Base-by-base conservation (phyloP, 2,113 vertebrate genomes). In the Melanerpes formicivorus region DNA sequence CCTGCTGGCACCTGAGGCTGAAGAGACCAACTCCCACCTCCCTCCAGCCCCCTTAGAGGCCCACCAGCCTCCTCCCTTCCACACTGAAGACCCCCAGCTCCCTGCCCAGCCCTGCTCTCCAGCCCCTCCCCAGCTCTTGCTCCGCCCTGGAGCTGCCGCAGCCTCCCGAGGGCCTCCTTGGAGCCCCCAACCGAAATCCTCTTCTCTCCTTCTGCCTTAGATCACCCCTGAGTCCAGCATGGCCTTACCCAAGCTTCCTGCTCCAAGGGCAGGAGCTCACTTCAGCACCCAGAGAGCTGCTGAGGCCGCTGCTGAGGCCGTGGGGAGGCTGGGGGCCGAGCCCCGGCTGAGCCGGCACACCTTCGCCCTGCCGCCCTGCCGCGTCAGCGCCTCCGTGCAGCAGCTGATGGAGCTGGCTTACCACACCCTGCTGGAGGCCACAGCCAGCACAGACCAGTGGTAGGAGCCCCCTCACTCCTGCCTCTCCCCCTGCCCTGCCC, bases 371-470 rank as follows among this genome's bases (percentile, higher is more conserved):
- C 99, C 99, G 5, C 73, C 96, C 0, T 99, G 99, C 88, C 98
- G 98, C 71, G 98, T 99, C 98, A 99, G 99, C 60, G 98, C 98
- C 23, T 99, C 98, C 0, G 98, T 99, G 96, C 98, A 99, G 97
- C 98, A 98, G 54, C 97, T 99, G 77, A 97, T 99, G 98, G 98
- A 98, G 64, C 96, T 99, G 84, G 98, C 98, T 10, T 98, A 99
- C 7, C 98, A 97, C 96, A 99, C 99, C 0, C 97, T 99, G 74
- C 78, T 97, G 54, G 99, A 99, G 90, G 99, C 99, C 4, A 98
- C 98, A 3, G 97, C 97, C 69, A 99, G 98, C 96, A 99, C 98
- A 3, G 97, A 98, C 13, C 98, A 99, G 32, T 99, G 99, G 99
- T 99, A 97, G 48, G 48, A 22, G 11, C 11, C 6, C 48, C 18